Evolutionary conservation across 2,113 vertebrate species (phyloP), one percentile per base, ranked within the genome.

Genomic region (Leucosticte australis): DNA sequence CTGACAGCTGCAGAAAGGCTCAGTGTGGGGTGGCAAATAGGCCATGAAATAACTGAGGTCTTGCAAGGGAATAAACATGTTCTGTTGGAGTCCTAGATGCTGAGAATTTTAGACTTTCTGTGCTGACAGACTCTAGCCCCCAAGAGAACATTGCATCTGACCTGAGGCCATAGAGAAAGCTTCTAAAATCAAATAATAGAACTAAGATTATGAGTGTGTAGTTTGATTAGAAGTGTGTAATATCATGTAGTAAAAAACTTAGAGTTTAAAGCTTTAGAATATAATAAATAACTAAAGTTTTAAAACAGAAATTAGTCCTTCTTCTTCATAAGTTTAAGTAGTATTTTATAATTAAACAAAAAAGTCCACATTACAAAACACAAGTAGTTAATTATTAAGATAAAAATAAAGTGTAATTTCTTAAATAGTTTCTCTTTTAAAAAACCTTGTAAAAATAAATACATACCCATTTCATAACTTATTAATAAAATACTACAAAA

Each of bases 21-120:
- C 71, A 70, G 0, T 1, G 7, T 6, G 12, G 18, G 12, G 9
- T 3, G 24, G 65, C 57, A 76, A 85, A 83, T 0, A 62, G 42
- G 26, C 67, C 59, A 42, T 2, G n/a, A 84, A 63, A 49, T 23
- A 80, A 56, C 5, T 2, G 41, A 73, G 7, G 3, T 17, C 53
- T 30, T 78, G 1, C 11, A 62, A 49, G 19, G 30, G 71, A 76
- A 46, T 55, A 70, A 90, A 16, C 6, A 28, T 19, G 35, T 37
- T 26, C 24, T 60, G 35, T 37, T 37, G 35, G 57, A 60, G 57
- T 60, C 35, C 57, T 37, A 11, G 24, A 37, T 60, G 57, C 57
- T 60, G 57, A 27, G 57, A 60, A 37, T 60, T 37, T 60, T 27
- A 60, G 35, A 60, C 10, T 60, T 60, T 37, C 7, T 18, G 15